phyloP scores from a whole-genome alignment of 2,888 invertebrate species.

The Thecocarcelia acutangulata region DNA sequence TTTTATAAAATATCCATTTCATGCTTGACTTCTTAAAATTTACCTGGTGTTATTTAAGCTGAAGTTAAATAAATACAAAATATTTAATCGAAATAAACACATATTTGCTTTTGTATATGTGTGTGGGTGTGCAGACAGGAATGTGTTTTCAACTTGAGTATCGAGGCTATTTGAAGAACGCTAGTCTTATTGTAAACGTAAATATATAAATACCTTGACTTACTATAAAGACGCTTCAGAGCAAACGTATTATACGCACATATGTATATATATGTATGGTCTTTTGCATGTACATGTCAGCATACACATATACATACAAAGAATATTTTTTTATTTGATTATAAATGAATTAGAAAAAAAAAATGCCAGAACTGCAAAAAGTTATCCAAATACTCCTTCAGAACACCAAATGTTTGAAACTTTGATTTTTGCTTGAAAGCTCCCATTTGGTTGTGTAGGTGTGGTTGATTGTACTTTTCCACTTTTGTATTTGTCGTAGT shows the following conservation, averaged over 20 bases:
- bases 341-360: too few relatives aligned
- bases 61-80: slow-evolving; percentile 38
- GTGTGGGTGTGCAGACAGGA: not conserved
- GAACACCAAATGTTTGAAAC: too few relatives aligned
- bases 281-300: too few relatives aligned
- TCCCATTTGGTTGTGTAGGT: not conserved
- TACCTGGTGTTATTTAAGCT: slow-evolving; percentile 41
- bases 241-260: too few relatives aligned
- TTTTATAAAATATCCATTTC: slow-evolving; percentile 49
- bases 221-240: too few relatives aligned
- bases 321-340: too few relatives aligned
- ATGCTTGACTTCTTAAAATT: slow-evolving; percentile 51
- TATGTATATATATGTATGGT: too few relatives aligned
- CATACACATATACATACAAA: too few relatives aligned
- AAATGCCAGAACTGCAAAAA: too few relatives aligned
- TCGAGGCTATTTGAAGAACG: slow-evolving; percentile 24
- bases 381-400: too few relatives aligned
- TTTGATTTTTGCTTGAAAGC: not conserved
- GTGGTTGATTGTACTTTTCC: not conserved
- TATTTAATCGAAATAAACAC: slow-evolving; percentile 18
- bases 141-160: slow-evolving; percentile 6
- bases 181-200: slow-evolving; percentile 3
- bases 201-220: slow-evolving; percentile 1
- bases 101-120: not conserved
- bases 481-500: slow-evolving; percentile 24